A percentile compares a stretch with the other conserved stretches of the same genome.
phyloP scores from a whole-genome alignment of 37 sponge, comb jelly and placozoan genomes.

The Cliona cf. orientalis region DNA sequence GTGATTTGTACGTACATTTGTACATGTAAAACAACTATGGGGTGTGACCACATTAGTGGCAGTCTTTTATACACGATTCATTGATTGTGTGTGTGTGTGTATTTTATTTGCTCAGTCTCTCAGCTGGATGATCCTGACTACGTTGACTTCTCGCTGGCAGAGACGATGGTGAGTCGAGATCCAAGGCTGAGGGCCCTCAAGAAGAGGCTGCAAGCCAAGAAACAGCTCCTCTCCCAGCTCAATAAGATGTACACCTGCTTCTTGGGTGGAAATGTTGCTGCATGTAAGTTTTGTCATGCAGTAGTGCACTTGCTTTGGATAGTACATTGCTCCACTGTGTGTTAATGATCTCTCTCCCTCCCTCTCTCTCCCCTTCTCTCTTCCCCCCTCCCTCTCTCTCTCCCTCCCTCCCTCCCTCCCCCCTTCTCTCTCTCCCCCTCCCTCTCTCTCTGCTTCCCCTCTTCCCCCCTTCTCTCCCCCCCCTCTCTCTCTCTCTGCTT shows the following conservation, averaged over 20 bases:
- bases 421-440: constrained; percentile 2
- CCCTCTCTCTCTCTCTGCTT: background rate
- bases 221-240: constrained; percentile 43
- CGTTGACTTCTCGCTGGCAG: background rate
- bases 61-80: no score
- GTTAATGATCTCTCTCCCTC: background rate
- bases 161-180: constrained; percentile 15
- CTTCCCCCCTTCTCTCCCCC: constrained; percentile 1
- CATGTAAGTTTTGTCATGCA: constrained; percentile 9
- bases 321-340: constrained; percentile 5
- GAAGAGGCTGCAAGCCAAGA: constrained; percentile 48
- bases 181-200: constrained; percentile 19
- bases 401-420: constrained; percentile 4
- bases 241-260: constrained; percentile 46
- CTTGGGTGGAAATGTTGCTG: constrained; percentile 38
- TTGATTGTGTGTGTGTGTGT: no score
- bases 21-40: no score
- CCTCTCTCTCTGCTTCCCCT: background rate
- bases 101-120: no score
- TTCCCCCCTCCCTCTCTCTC: constrained; percentile 14
- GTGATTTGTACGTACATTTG: no score
- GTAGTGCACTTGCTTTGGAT: background rate
- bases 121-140: constrained; percentile 25
- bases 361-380: constrained; percentile 36
- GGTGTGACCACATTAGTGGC: no score